Evolutionary conservation across 1,140 invertebrate genomes (phyloP), one percentile per base, ranked within the genome.

Genomic region (Drosophila leontia): DNA sequence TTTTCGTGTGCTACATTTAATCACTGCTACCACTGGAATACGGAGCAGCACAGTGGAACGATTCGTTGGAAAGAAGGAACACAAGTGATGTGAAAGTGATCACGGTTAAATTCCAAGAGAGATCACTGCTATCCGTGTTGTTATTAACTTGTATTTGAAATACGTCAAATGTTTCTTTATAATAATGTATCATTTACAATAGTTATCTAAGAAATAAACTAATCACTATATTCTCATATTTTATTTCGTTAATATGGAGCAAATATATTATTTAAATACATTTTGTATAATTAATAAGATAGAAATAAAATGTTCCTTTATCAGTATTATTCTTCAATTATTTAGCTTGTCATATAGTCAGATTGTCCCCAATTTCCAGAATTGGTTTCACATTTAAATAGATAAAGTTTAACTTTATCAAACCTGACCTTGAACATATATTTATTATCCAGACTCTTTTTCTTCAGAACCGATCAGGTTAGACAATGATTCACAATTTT

Each of bases 41-140:
- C 45, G 45, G 65, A 42, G 3, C 39, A 70, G n/a, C 13, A 70
- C 67, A 68, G 67, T 70, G 67, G 67, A 29, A 15, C 67, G 23
- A 68, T 45, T 55, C 1, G 26, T 3, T 9, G 13, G 3, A 39
- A 53, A 39, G 37, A 65, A 7, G 41, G 29, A 7, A 1, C 3
- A 3, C 7, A 19, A 12, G n/a, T 9, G 6, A 61, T 3, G 13
- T 13, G 13, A 15, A 26, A 47, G 45, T 41, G 35, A 9, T 23
- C 23, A 23, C 23, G 23, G 23, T 23, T 23, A 2, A 23, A 23
- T 23, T 2, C 0, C 6, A 29, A 5, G 26, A 0, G 26, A 29
- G 0, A 29, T 29, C 26, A 29, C 26, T 6, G 5, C 26, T 29
- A 29, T 29, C 26, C 26, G 7, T 29, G 26, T 29, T 29, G 26